Base-by-base conservation (phyloP, 2,113 vertebrate genomes). In the Malurus melanocephalus region DNA sequence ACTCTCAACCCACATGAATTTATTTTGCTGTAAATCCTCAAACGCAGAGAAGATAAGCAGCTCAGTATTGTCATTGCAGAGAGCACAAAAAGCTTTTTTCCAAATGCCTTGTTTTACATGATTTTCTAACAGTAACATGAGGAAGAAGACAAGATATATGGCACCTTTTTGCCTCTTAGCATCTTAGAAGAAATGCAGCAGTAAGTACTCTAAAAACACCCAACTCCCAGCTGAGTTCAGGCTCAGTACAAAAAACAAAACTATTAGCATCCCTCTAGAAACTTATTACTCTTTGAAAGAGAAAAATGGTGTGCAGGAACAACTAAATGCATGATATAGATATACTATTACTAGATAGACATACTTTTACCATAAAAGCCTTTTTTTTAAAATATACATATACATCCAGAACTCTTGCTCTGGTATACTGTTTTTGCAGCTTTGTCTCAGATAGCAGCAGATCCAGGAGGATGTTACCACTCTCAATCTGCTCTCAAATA, bases 391-490 rank as follows among this genome's bases (percentile, higher is more conserved):
- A 52, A 53, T 40, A 28, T 28, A 7, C 4, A 46, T 1, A 21
- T 1, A 32, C 5, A 42, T 1, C n/a, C 0, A 40, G 4, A 18
- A 18, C 18, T 38, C 8, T 45, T 46, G 10, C 16, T 32, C 21
- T 24, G 2, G 20, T 38, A 13, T 0, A 9, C 3, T 52, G 23
- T 5, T 52, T 73, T 15, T n/a, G 38, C 19, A 66, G n/a, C 22
- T 40, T 52, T 46, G 11, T 33, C 28, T 66, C 76, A 57, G 38
- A 27, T 1, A 3, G n/a, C 38, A 88, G 38, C 33, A 85, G 42
- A 28, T n/a, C 20, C 21, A 3, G 9, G 22, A 76, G 32, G 43
- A 79, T 32, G 11, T 32, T 3, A 38, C 20, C 2, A 2, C 13
- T 42, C 60, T 43, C 7, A 35, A 0, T 21, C 35, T 43, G 27